Base-by-base conservation (phyloP, 2,888 invertebrate genomes). In the Alcis repandata region DNA sequence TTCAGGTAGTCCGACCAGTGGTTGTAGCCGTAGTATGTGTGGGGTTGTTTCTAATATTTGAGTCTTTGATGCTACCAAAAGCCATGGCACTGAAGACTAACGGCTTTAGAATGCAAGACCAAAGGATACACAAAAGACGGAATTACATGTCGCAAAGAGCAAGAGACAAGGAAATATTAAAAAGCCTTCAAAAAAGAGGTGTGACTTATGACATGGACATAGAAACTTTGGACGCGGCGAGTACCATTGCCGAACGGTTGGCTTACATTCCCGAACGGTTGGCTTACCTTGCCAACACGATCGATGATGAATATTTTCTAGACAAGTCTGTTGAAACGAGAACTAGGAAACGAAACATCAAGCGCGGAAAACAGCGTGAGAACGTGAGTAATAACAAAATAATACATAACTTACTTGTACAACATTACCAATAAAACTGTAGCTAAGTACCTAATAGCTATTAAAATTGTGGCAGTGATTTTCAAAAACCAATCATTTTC, bases 311-410 rank as follows among this genome's bases (percentile, higher is more conserved):
- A 1, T 86, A 91, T 63, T 76, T 91, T 53, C 73, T 91, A 38
- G 92, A 92, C 68, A 88, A 93, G 68, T 91, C 92, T 4, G 86
- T 91, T 9, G 87, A 92, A 79, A 92, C 92, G 0, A 83, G 89
- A 63, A 89, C 91, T 7, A 83, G 87, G 19, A 91, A 92, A 77
- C 80, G 90, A 45, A 91, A 90, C 68, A 79, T 87, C 46, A 87
- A 88, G 76, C 82, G 85, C n/a, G 58, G 58, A 20, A 77, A 86
- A 72, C 85, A 85, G 58, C 75, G 27, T 59, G 80, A 83, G 20
- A 65, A 62, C 49, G 63, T 68, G 46, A 68, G 71, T 64, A 61
- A 17, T 0, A 15, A 15, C 19, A 19, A n/a, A 15, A 15, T 6
- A 40, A 15, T 3, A 40, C 40, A 15, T n/a, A 15, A 7, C 8